Percentiles rank a stretch among this genome's conserved stretches.
phyloP scores from a whole-genome alignment of 2,797 vertebrate genomes.

The Gastrophryne carolinensis region DNA sequence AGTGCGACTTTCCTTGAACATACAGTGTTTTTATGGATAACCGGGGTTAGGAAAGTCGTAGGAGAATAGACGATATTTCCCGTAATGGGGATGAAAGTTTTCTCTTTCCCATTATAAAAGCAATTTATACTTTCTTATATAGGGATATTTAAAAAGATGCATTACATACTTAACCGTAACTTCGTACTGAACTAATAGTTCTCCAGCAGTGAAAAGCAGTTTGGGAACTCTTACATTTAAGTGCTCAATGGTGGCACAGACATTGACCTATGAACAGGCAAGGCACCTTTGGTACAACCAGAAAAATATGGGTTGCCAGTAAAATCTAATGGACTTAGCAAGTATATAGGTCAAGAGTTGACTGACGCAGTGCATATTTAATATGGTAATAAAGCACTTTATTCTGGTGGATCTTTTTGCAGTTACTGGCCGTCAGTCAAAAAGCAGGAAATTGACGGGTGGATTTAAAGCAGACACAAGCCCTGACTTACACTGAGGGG shows the following conservation, averaged over 20 bases:
- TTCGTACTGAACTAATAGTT: background rate
- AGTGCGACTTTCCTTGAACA: conserved; percentile 22
- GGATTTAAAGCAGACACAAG: too few relatives aligned
- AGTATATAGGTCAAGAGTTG: background rate
- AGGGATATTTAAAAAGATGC: conserved; percentile 36
- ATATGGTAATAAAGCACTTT: background rate
- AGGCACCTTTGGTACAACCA: background rate
- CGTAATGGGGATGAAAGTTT: conserved; percentile 44
- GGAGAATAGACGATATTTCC: conserved; percentile 42
- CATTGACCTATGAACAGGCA: background rate
- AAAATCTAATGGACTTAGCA: background rate
- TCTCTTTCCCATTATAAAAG: conserved; percentile 43
- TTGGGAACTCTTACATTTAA: background rate
- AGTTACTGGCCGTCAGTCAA: background rate
- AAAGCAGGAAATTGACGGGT: too few relatives aligned
- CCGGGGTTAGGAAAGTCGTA: conserved; percentile 34
- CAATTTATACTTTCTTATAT: conserved; percentile 45
- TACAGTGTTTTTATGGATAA: conserved; percentile 46
- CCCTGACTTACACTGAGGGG: too few relatives aligned
- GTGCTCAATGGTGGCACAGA: background rate
- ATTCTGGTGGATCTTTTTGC: background rate
- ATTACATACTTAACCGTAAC: conserved; percentile 37
- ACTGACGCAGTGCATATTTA: background rate
- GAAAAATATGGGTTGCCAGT: background rate
- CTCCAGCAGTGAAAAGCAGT: background rate